Evolutionary conservation across 2,797 vertebrate species (phyloP).

Genomic region (Enteromius viviparus): DNA sequence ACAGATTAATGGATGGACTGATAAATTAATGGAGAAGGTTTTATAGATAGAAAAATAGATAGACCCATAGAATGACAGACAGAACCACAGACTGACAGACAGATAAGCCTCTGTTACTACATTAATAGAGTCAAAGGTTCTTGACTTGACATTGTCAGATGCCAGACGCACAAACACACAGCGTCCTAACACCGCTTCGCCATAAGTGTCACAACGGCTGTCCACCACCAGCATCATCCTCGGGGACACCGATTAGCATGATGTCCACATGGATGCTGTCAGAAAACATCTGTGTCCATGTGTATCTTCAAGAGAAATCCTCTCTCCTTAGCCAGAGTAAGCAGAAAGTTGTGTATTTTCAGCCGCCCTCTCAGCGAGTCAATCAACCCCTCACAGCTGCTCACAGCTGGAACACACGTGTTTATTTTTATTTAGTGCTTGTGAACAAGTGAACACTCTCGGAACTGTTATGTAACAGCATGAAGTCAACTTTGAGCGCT

Average conservation of each 20-base stretch:
- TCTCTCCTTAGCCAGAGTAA: neutral
- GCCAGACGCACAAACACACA: neutral
- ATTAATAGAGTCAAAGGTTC: neutral
- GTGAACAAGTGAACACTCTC: neutral
- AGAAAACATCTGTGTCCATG: slow-evolving; percentile 15
- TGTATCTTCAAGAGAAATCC: neutral
- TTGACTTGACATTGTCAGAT: slow-evolving; percentile 33
- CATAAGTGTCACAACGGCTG: slow-evolving; percentile 17
- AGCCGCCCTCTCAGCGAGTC: neutral
- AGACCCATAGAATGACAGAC: neutral
- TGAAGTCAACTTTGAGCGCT: slow-evolving; percentile 1
- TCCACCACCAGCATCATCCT: neutral
- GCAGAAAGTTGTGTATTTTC: neutral
- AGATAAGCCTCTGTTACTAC: too few species aligned
- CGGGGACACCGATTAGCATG: neutral
- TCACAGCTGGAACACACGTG: slow-evolving; percentile 26
- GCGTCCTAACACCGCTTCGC: neutral
- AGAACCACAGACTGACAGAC: neutral
- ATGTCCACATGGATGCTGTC: neutral
- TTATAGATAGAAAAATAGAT: neutral
- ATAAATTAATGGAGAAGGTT: neutral
- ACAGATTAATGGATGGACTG: neutral
- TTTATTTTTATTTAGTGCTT: slow-evolving; percentile 28
- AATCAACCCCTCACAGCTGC: neutral
- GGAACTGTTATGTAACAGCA: slow-evolving; percentile 19